These are phyloP conservation scores for Nyctibius grandis DNA, from an alignment of 2,797 vertebrate genomes.

Conservation along the genomic window DNA sequence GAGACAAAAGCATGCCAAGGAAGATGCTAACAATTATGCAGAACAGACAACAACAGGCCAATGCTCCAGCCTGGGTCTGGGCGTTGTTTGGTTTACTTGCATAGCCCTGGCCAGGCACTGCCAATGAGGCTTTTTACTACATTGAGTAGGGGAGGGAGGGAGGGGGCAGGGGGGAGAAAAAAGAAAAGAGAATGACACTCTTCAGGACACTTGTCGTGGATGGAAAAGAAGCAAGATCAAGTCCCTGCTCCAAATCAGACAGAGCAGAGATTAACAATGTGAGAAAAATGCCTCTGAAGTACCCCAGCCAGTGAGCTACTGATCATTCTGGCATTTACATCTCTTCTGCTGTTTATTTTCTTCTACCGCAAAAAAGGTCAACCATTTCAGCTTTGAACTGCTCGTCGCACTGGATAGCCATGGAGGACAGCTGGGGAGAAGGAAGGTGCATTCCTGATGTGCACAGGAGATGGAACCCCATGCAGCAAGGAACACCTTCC, in stretches of 20 bases:
- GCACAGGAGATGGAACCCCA: not conserved
- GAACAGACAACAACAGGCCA: not conserved
- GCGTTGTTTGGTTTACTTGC: not conserved
- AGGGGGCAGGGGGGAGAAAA: fast-evolving
- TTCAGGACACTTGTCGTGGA: not conserved
- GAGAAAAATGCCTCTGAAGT: not conserved
- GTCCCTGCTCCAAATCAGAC: not conserved
- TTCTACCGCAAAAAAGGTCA: not conserved
- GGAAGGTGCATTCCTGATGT: not conserved
- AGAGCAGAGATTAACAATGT: not conserved
- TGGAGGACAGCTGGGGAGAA: not conserved
- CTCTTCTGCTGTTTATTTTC: not conserved
- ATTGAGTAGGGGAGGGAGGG: not conserved
- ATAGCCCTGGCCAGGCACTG: not conserved
- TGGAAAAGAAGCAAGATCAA: not conserved
- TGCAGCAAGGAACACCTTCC: not conserved
- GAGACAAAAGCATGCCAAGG: not conserved
- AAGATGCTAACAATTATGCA: not conserved
- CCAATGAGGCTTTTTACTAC: not conserved
- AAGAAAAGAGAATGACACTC: not conserved
- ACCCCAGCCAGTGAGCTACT: not conserved
- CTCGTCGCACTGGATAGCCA: not conserved
- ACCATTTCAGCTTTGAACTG: not conserved
- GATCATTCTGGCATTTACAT: not conserved
- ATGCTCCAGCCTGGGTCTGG: not conserved